Percentiles rank a stretch among this genome's conserved stretches.
These are phyloP conservation scores for Drosophila nr. perissopoda DNA, from an alignment of 2,888 invertebrate species.

Conservation along the genomic window DNA sequence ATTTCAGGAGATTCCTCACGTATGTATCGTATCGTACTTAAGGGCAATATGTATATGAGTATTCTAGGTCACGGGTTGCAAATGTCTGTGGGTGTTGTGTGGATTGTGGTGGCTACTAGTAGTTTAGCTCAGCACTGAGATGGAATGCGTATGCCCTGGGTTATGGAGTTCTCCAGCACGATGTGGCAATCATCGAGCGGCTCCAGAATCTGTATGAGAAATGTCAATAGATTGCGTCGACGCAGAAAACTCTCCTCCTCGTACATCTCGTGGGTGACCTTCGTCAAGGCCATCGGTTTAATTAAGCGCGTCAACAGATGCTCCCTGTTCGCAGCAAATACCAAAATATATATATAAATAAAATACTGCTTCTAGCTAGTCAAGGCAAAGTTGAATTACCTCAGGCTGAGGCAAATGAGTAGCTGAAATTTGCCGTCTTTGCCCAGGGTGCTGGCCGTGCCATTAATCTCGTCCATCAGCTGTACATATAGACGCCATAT, in stretches of 20 bases:
- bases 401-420: conserved; percentile 96
- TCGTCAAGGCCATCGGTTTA: conserved; percentile 94
- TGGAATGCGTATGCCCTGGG: conserved; percentile 86
- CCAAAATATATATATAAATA: neutral
- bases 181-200: conserved; percentile 94
- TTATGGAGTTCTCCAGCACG: conserved; percentile 93
- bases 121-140: conserved; percentile 82
- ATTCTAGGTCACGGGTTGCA: conserved; percentile 80
- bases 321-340: conserved; percentile 87
- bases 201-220: conserved; percentile 95
- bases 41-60: conserved; percentile 74
- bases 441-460: conserved; percentile 91
- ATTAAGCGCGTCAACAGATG: conserved; percentile 96
- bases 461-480: conserved; percentile 94
- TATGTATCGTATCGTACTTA: conserved; percentile 31
- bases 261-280: conserved; percentile 96
- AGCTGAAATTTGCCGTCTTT: conserved; percentile 99
- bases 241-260: conserved; percentile 98
- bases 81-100: conserved; percentile 65
- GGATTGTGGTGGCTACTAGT: conserved; percentile 1
- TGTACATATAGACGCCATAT: conserved; percentile 96
- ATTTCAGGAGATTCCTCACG: conserved; percentile 54
- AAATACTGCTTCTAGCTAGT: neutral
- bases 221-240: conserved; percentile 93
- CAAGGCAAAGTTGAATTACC: conserved; percentile 86